Conservation (phyloP, 2,797 vertebrate species). For the Triplophysa bombifrons region DNA sequence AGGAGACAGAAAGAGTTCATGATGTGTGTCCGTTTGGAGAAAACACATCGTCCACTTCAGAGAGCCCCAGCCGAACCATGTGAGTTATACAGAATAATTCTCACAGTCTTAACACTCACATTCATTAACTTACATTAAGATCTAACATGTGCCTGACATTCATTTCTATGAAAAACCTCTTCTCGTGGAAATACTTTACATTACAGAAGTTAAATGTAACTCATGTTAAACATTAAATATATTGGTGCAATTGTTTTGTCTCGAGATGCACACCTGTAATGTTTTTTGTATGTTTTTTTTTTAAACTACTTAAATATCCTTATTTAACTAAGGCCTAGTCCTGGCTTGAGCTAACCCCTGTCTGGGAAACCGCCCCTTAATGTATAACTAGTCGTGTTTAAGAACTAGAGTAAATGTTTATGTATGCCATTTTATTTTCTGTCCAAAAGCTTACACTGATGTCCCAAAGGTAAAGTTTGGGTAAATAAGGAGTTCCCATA, state of each 20-base stretch:
- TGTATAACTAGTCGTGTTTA: neutral
- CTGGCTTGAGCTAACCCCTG: too few species aligned
- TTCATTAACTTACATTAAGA: neutral
- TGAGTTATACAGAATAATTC: constrained; percentile 19
- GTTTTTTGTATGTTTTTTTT: too few species aligned
- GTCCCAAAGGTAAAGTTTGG: constrained; percentile 33
- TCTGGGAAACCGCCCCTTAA: neutral
- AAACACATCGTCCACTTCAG: neutral
- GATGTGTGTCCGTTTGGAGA: neutral
- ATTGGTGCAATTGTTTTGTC: too few species aligned
- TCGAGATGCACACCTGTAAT: too few species aligned
- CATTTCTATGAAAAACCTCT: neutral
- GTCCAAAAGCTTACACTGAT: constrained; percentile 46
- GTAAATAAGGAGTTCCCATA: neutral
- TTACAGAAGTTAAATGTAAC: neutral
- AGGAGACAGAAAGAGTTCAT: constrained; percentile 61
- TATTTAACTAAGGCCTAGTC: too few species aligned
- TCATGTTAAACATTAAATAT: neutral
- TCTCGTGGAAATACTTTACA: neutral
- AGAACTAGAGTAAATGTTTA: constrained; percentile 19
- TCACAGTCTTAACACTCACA: neutral
- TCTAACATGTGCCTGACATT: neutral
- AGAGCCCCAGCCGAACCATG: constrained; percentile 33
- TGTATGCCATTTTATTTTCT: constrained; percentile 23
- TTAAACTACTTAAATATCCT: too few species aligned